Base-by-base conservation (phyloP, 2,888 invertebrate genomes). In the Anoplius nigerrimus region DNA sequence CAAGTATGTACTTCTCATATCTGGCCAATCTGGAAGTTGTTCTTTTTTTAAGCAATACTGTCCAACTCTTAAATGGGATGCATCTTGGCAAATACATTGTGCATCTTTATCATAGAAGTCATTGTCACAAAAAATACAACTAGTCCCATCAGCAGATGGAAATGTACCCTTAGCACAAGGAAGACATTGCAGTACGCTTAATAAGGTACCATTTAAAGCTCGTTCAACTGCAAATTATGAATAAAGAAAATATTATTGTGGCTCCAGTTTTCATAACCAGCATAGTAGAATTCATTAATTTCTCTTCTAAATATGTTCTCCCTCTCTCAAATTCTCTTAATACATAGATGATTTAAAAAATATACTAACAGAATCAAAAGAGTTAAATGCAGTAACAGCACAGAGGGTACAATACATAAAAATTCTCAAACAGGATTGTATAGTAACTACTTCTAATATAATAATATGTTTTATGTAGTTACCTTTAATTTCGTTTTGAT, bases 101-200 rank as follows among this genome's bases (percentile, higher is more conserved):
- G 21, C 20, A 43, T 80, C 71, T 52, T 63, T 71, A 51, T 48
- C 68, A 48, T 69, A 66, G 52, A 68, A 64, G 18, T 72, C 72
- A 59, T 73, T 74, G 34, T 72, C 48, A 69, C 91, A 91, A 3
- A 89, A 87, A 45, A 89, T 71, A 74, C 91, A 91, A 27, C 74
- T 80, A 6, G 77, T 82, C n/a, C 81, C 81, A 71, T 89, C 87
- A 2, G 69, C 15, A 5, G 89, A 89, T 27, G 90, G 89, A 61
- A 85, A 84, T 18, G 87, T 88, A 27, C 89, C 89, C 46, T 82
- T 73, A 2, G 86, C 82, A 76, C 91, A 91, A 55, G 87, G 83
- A 61, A 89, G 72, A 76, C 91, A 91, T 62, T 85, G 75, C 27
- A 85, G 72, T 55, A 62, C 65, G 24, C 84, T 76, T 48, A 89